Conservation (phyloP, 2,797 vertebrate species). For the Glyptemys insculpta region DNA sequence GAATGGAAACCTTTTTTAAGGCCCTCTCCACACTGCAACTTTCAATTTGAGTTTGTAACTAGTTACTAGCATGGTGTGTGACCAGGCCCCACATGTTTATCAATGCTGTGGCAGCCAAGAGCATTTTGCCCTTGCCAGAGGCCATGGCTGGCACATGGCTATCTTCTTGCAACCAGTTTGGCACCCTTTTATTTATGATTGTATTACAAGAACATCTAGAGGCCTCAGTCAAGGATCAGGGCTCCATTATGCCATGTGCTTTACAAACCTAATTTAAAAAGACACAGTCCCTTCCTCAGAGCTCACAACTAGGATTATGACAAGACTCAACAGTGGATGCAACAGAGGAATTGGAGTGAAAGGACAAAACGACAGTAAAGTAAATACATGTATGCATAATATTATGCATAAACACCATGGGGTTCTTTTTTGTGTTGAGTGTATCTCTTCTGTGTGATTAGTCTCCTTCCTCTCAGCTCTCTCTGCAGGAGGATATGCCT, state of each 20-base stretch:
- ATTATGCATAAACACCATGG: neutral
- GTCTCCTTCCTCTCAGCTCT: neutral
- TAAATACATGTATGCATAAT: neutral
- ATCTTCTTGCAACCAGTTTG: neutral
- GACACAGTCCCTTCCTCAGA: neutral
- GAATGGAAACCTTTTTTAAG: neutral
- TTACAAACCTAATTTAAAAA: neutral
- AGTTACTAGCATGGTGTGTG: neutral
- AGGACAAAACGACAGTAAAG: neutral
- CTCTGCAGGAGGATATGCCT: neutral
- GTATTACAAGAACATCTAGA: fast-evolving
- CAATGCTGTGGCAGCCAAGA: neutral
- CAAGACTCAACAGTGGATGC: neutral
- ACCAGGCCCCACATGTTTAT: neutral
- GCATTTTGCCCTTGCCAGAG: neutral
- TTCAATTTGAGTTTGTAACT: neutral
- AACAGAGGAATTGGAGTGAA: neutral
- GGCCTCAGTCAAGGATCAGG: neutral
- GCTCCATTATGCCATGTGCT: neutral
- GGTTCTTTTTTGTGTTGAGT: neutral
- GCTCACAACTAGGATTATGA: neutral
- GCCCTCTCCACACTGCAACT: neutral
- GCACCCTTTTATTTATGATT: neutral
- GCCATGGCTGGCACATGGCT: neutral
- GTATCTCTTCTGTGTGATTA: neutral